A percentile compares a stretch with the other conserved stretches of the same genome.
These are phyloP conservation scores for Idaea straminata DNA, from an alignment of 2,888 invertebrate species.

Conservation along the genomic window DNA sequence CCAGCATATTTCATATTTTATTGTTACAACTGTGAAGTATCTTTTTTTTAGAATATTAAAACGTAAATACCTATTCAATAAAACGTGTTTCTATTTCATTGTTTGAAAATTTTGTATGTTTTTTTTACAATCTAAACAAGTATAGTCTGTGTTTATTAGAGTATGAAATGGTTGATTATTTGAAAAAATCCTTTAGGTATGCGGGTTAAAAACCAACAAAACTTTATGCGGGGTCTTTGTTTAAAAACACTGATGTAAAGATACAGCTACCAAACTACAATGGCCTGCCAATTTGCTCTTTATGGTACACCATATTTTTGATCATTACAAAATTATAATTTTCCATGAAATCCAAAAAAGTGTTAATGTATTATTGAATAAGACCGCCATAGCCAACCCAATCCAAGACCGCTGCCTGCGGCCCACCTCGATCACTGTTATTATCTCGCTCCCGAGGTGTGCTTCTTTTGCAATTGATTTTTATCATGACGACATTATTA, in stretches of 20 bases:
- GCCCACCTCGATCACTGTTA: slow-evolving; percentile 55
- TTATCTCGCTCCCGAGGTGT: slow-evolving; percentile 64
- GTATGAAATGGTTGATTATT: no score
- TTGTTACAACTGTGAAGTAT: no score
- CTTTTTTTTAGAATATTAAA: no score
- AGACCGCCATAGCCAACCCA: slow-evolving; percentile 10
- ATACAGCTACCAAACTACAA: not conserved
- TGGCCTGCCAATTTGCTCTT: not conserved
- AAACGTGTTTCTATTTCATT: no score
- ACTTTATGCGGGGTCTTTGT: slow-evolving; percentile 20
- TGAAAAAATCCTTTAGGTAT: slow-evolving; percentile 11
- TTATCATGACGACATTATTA: slow-evolving; percentile 74
- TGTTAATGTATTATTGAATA: not conserved
- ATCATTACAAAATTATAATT: slow-evolving; percentile 11
- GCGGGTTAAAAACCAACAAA: slow-evolving; percentile 25
- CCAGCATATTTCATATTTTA: no score
- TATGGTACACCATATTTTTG: slow-evolving; percentile 14
- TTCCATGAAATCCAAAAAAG: not conserved
- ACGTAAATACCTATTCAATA: no score
- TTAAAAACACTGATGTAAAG: slow-evolving; percentile 8
- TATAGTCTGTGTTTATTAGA: no score
- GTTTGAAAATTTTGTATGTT: no score
- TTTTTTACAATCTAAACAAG: no score
- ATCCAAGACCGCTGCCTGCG: slow-evolving; percentile 30
- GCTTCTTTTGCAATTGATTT: slow-evolving; percentile 65